Evolutionary conservation across 2,797 vertebrate genomes (phyloP).

Genomic region (Coracias cyanogaster): DNA sequence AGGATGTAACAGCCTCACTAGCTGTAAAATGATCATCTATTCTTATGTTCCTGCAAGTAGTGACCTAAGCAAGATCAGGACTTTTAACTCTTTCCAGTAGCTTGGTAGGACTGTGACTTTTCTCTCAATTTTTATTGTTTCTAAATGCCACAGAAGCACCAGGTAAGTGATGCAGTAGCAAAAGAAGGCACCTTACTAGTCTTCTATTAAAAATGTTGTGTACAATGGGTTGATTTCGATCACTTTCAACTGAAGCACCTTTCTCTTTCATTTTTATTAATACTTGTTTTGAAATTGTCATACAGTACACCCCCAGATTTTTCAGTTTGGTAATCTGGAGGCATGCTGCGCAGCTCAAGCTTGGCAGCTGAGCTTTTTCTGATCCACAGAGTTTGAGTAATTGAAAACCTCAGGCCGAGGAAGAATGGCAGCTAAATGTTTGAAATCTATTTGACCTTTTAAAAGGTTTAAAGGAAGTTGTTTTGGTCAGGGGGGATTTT

Average conservation of each 20-base stretch:
- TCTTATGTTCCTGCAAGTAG: neutral
- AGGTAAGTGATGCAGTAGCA: neutral
- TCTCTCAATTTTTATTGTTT: neutral
- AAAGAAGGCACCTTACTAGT: conserved; percentile 28
- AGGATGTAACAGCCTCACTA: neutral
- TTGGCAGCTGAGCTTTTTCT: neutral
- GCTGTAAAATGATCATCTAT: neutral
- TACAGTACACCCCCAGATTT: neutral
- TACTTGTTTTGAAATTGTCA: neutral
- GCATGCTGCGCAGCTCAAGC: neutral
- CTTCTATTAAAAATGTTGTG: neutral
- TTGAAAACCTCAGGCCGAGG: neutral
- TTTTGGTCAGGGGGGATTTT: neutral
- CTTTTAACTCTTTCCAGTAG: neutral
- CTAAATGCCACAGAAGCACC: conserved; percentile 16
- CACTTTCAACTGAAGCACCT: neutral
- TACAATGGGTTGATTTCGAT: neutral
- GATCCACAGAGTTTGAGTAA: neutral
- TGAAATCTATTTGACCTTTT: neutral
- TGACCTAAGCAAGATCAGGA: neutral
- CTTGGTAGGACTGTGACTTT: neutral
- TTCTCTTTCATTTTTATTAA: neutral
- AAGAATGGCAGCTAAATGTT: neutral
- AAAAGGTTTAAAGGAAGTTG: neutral
- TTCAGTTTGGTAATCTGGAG: neutral